These are phyloP conservation scores for Drosophila suboccidentalis DNA, from an alignment of 2,888 invertebrate species.

Conservation along the genomic window DNA sequence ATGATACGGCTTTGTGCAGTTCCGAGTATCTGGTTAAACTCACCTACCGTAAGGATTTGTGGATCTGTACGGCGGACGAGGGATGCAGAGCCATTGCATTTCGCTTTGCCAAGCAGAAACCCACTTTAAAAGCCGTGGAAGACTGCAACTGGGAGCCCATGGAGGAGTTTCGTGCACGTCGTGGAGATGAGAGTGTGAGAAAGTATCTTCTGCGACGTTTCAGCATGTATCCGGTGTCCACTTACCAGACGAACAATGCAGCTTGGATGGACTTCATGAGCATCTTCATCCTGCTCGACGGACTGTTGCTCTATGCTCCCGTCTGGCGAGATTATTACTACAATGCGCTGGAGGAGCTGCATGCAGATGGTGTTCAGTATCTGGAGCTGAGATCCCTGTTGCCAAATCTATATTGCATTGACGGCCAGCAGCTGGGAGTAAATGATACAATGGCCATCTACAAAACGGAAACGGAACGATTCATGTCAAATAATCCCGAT, in stretches of 20 bases:
- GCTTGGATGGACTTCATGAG: conserved; percentile 88
- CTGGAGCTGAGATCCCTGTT: conserved; percentile 89
- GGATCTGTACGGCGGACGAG: conserved; percentile 83
- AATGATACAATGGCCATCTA: conserved; percentile 88
- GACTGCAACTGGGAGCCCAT: conserved; percentile 72
- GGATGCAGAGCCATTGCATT: conserved; percentile 53
- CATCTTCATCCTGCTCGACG: conserved; percentile 87
- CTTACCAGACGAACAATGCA: conserved; percentile 86
- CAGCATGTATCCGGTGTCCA: conserved; percentile 87
- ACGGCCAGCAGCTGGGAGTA: conserved; percentile 87
- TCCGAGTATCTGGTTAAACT: conserved; percentile 88
- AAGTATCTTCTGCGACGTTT: conserved; percentile 86
- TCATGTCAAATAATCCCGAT: conserved; percentile 87
- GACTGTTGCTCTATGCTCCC: conserved; percentile 88
- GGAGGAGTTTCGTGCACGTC: conserved; percentile 59
- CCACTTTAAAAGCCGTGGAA: conserved; percentile 18
- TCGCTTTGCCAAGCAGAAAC: conserved; percentile 64
- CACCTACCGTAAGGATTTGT: conserved; percentile 88
- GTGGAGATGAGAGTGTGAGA: conserved; percentile 85
- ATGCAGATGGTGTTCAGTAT: conserved; percentile 90
- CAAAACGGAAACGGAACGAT: conserved; percentile 87
- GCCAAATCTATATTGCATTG: conserved; percentile 88
- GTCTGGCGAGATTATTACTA: conserved; percentile 89
- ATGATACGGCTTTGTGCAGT: conserved; percentile 89
- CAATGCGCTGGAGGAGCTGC: conserved; percentile 88